Conservation (phyloP, 2,797 vertebrate genomes). For the Sebastes iracundus region DNA sequence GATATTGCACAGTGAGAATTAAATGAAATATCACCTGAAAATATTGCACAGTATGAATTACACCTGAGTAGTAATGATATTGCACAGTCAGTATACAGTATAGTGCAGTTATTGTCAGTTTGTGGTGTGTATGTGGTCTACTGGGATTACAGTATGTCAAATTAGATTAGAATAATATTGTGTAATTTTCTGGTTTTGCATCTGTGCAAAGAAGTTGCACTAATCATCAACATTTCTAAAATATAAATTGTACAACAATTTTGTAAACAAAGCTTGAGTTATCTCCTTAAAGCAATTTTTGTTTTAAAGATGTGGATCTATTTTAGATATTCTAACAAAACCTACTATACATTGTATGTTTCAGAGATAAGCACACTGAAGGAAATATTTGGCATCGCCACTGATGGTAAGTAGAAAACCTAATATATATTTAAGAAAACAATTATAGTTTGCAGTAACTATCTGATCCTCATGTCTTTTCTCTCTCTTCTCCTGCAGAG, state of each 20-base stretch:
- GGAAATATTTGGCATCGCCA: slow-evolving; percentile 95
- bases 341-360: slow-evolving; percentile 61
- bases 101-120: too few relatives aligned
- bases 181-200: neutral
- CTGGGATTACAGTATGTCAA: too few relatives aligned
- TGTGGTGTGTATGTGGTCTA: too few relatives aligned
- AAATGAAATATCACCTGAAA: too few relatives aligned
- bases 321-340: neutral
- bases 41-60: too few relatives aligned
- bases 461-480: neutral
- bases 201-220: neutral
- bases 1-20: too few relatives aligned
- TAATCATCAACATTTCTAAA: neutral
- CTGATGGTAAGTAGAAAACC: slow-evolving; percentile 85
- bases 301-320: neutral
- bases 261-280: neutral
- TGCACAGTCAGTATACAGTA: too few relatives aligned
- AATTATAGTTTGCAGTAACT: neutral
- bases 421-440: neutral
- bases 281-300: neutral
- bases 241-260: neutral
- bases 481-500: slow-evolving; percentile 77
- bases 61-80: too few relatives aligned
- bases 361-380: slow-evolving; percentile 97
- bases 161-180: too few relatives aligned